Base-by-base conservation (phyloP, 2,797 vertebrate genomes). In the Phoebastria nigripes region DNA sequence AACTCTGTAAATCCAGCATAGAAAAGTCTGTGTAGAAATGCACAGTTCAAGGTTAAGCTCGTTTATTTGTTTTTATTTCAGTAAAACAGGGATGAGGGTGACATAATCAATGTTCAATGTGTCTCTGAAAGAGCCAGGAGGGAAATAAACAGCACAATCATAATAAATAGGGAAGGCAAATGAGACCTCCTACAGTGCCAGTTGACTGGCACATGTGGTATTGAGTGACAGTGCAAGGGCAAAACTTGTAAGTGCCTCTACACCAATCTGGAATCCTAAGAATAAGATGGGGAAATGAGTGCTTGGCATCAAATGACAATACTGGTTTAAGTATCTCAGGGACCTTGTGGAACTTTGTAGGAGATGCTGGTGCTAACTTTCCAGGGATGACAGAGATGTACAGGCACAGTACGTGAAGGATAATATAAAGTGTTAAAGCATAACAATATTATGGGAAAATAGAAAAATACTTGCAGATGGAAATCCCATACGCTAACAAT, bases 131-230 rank as follows among this genome's bases (percentile, higher is more conserved):
- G 59, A 42, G 22, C 25, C 28, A 87, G 44, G 51, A 82, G 71
- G 47, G 52, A 93, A 92, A 89, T 63, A 81, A 88, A 84, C 41
- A 82, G 5, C 9, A 35, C 52, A 63, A 46, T 74, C 46, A 24
- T 67, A 83, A 77, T 82, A 94, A 89, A 89, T 16, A 87, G 17
- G 44, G 44, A 89, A 92, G 33, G 83, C 65, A 93, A 93, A 96
- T 74, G 44, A 92, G n/a, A 59, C 25, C 20, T 90, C 82, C 71
- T 91, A 55, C 31, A 21, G 55, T 63, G 71, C 59, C 56, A 33
- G 26, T 37, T 87, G 84, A 94, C 63, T 85, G 84, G 63, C 82
- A 85, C 15, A 26, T 55, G 63, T 72, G 37, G 11, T 52, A 89
- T 12, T 52, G 82, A 92, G 77, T 71, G 87, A 87, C 61, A 89